Evolutionary conservation across 2,113 vertebrate species (phyloP).

Genomic region (Lutjanus erythropterus): DNA sequence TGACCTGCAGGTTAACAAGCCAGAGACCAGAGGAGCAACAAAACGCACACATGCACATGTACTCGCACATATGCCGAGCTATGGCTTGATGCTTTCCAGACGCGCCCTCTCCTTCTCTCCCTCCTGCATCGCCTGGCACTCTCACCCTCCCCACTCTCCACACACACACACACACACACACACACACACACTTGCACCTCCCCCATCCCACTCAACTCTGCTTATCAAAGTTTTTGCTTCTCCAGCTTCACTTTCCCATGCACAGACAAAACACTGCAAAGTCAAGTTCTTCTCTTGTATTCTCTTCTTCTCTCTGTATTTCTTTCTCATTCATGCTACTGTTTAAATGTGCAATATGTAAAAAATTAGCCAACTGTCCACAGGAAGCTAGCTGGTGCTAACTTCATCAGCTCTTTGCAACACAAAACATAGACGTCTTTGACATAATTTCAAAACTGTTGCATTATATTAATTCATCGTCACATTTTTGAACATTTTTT

Average conservation of each 20-base stretch:
- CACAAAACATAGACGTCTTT: no score
- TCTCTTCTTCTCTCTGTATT: no score
- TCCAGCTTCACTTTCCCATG: constrained; percentile 64
- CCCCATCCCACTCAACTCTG: constrained; percentile 36
- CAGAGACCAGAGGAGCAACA: constrained; percentile 63
- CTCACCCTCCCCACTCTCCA: constrained; percentile 48
- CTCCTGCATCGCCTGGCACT: constrained; percentile 71
- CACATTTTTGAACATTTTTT: no score
- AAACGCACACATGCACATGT: constrained; percentile 38
- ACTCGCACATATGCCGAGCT: constrained; percentile 33
- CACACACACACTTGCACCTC: constrained; percentile 46
- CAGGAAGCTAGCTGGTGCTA: no score
- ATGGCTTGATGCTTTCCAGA: constrained; percentile 80
- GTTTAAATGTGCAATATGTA: no score
- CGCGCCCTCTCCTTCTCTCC: constrained; percentile 50
- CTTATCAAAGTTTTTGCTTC: constrained; percentile 69
- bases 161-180: constrained; percentile 41
- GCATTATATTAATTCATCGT: no score
- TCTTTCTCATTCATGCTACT: background rate
- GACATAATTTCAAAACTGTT: no score
- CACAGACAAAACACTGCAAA: constrained; percentile 54
- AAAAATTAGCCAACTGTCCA: no score
- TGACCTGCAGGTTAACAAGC: constrained; percentile 80
- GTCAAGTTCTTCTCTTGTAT: constrained; percentile 13
- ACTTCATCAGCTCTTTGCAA: no score